A percentile compares a stretch with the other conserved stretches of the same genome.
Evolutionary conservation across 2,888 invertebrate genomes (phyloP).

Genomic region (Apamea sordens): DNA sequence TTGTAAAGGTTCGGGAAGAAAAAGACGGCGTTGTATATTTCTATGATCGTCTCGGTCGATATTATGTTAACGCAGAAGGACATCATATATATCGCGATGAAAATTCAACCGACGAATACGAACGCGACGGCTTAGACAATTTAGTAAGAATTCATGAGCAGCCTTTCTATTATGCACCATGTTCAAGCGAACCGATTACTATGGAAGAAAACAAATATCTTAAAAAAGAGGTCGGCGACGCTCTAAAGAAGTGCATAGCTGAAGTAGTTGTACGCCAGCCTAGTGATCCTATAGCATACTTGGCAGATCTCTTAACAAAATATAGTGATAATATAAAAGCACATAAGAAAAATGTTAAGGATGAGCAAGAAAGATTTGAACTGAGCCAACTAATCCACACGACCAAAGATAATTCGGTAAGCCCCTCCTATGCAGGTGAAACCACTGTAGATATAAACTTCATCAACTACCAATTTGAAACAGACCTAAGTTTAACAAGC

Average conservation of each 20-base stretch:
- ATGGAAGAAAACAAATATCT: slow-evolving; percentile 71
- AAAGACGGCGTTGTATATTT: slow-evolving; percentile 64
- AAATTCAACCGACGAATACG: slow-evolving; percentile 61
- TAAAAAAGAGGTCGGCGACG: slow-evolving; percentile 67
- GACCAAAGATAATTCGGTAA: slow-evolving; percentile 30
- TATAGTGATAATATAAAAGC: slow-evolving; percentile 61
- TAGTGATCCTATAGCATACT: slow-evolving; percentile 71
- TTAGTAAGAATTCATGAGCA: slow-evolving; percentile 59
- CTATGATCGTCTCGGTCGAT: slow-evolving; percentile 71
- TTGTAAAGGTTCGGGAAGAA: slow-evolving; percentile 68
- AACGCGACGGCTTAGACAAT: slow-evolving; percentile 69
- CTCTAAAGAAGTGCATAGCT: slow-evolving; percentile 72
- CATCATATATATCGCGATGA: slow-evolving; percentile 66
- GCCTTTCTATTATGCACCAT: slow-evolving; percentile 24
- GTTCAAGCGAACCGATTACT: slow-evolving; percentile 60
- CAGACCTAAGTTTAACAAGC: slow-evolving; percentile 14
- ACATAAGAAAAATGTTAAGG: slow-evolving; percentile 41
- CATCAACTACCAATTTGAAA: slow-evolving; percentile 26
- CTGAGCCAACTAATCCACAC: slow-evolving; percentile 44
- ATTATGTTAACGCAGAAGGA: slow-evolving; percentile 64
- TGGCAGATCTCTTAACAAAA: slow-evolving; percentile 69
- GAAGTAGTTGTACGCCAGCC: slow-evolving; percentile 74
- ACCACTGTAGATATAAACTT: slow-evolving; percentile 35
- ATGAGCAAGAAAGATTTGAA: slow-evolving; percentile 57
- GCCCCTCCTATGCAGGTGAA: slow-evolving; percentile 30